A percentile compares a stretch with the other conserved stretches of the same genome.
Conservation (phyloP, 2,888 invertebrate genomes). For the Coelopa pilipes region DNA sequence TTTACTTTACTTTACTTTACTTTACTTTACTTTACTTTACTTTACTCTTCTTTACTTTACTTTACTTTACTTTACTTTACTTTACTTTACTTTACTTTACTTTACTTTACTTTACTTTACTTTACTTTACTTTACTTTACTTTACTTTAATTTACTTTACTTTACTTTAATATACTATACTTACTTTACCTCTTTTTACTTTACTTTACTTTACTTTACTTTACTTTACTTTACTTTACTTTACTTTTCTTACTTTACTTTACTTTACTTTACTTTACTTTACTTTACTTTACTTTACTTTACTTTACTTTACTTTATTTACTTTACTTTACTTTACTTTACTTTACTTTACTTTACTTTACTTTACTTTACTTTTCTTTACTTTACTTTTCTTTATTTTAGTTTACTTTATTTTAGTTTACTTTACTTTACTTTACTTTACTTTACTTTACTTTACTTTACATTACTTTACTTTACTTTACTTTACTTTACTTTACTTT, state of each 20-base stretch:
- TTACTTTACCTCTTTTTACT: slow-evolving; percentile 33
- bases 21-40: slow-evolving; percentile 37
- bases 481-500: slow-evolving; percentile 2
- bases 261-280: slow-evolving; percentile 36
- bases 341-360: slow-evolving; percentile 5
- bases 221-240: slow-evolving; percentile 35
- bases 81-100: slow-evolving; percentile 36
- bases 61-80: slow-evolving; percentile 37
- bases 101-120: slow-evolving; percentile 36
- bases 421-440: slow-evolving; percentile 10
- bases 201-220: slow-evolving; percentile 32
- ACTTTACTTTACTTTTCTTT: slow-evolving; percentile 2
- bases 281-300: slow-evolving; percentile 32
- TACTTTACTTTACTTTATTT: too few species aligned
- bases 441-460: slow-evolving; percentile 6
- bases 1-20: slow-evolving; percentile 37
- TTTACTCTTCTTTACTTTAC: slow-evolving; percentile 37
- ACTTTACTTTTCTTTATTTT: slow-evolving; percentile 3
- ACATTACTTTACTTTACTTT: slow-evolving; percentile 5
- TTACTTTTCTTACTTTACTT: slow-evolving; percentile 34
- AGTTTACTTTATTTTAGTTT: too few species aligned
- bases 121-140: slow-evolving; percentile 35
- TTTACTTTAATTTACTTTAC: too few species aligned
- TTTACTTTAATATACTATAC: too few species aligned
- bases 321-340: not conserved